phyloP scores from a whole-genome alignment of 2,888 invertebrate genomes.

The Catocala fraxini region DNA sequence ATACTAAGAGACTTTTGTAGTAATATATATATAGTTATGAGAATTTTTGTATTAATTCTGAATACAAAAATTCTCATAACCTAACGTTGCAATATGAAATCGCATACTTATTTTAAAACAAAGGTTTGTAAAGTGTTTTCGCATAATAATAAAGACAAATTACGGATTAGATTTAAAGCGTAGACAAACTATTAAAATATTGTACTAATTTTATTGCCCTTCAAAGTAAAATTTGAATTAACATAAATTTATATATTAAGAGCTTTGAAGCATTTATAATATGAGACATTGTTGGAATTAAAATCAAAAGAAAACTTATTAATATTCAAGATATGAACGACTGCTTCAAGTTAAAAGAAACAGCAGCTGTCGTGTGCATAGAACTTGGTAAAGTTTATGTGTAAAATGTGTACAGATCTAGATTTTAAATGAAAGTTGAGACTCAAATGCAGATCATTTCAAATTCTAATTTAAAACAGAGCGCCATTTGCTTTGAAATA shows the following conservation, averaged over 20 bases:
- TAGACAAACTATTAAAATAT: too few relatives aligned
- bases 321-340: slow-evolving; percentile 38
- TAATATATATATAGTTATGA: too few relatives aligned
- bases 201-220: background rate
- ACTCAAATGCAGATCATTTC: background rate
- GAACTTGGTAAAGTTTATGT: slow-evolving; percentile 19
- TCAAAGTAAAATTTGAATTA: slow-evolving; percentile 2
- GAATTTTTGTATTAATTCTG: too few relatives aligned
- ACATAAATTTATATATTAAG: slow-evolving; percentile 12
- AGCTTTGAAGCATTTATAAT: slow-evolving; percentile 14
- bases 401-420: background rate
- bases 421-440: slow-evolving; percentile 1
- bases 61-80: too few relatives aligned
- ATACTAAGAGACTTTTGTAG: too few relatives aligned
- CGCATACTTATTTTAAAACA: too few relatives aligned
- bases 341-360: slow-evolving; percentile 22
- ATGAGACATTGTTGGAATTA: slow-evolving; percentile 23
- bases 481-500: slow-evolving; percentile 1
- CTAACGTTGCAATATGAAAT: too few relatives aligned
- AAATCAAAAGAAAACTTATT: slow-evolving; percentile 37
- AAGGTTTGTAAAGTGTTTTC: too few relatives aligned
- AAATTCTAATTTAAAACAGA: slow-evolving; percentile 1
- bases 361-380: slow-evolving; percentile 45
- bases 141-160: too few relatives aligned
- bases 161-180: too few relatives aligned